A percentile compares a stretch with the other conserved stretches of the same genome.
Evolutionary conservation across 2,797 vertebrate species (phyloP).

Genomic region (Sarcoramphus papa): DNA sequence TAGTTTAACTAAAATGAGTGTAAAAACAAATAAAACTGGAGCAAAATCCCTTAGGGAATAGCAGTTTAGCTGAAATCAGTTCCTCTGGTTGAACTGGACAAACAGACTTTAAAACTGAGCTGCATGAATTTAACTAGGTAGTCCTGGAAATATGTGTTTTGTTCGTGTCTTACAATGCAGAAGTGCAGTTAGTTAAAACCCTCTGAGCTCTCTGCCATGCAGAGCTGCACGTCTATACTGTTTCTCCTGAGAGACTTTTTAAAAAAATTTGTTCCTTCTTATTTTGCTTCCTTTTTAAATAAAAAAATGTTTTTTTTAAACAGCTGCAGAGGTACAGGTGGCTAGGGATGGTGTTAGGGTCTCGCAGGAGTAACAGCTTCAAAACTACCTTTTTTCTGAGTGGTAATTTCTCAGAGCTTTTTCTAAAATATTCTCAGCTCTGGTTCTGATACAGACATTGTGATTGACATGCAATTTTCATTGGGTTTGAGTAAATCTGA

Average conservation of each 20-base stretch:
- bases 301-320: background rate
- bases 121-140: background rate
- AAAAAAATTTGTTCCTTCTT: background rate
- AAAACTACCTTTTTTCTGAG: background rate
- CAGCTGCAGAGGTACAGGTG: background rate
- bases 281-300: background rate
- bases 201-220: background rate
- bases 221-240: background rate
- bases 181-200: background rate
- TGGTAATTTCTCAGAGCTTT: background rate
- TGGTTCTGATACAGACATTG: background rate
- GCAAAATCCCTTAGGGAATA: background rate
- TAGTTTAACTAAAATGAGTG: background rate
- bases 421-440: background rate
- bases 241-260: background rate
- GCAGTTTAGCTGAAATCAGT: background rate
- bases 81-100: background rate
- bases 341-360: fast-evolving
- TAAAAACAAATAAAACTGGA: background rate
- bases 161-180: background rate
- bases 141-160: background rate
- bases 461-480: conserved; percentile 30
- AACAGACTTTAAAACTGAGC: background rate
- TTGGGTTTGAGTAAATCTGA: conserved; percentile 2
- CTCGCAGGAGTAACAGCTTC: background rate